A percentile compares a stretch with the other conserved stretches of the same genome.
These are phyloP conservation scores for Oligia fasciuncula DNA, from an alignment of 2,888 invertebrate genomes.

Conservation along the genomic window DNA sequence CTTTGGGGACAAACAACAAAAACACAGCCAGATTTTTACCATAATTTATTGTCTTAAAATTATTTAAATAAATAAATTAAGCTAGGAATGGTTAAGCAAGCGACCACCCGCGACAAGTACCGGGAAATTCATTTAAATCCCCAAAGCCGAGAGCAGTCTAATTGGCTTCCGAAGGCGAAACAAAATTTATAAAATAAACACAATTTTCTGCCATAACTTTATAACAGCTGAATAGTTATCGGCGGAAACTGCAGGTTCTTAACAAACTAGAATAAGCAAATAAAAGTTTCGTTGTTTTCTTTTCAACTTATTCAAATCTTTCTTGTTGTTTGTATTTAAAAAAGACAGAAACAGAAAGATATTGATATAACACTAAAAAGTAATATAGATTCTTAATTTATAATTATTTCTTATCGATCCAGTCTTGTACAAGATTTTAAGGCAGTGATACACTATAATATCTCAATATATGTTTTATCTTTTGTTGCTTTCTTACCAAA, in stretches of 20 bases:
- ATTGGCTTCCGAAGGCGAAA: constrained; percentile 68
- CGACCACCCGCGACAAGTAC: constrained; percentile 63
- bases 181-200: constrained; percentile 68
- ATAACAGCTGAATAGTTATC: constrained; percentile 60
- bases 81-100: constrained; percentile 59
- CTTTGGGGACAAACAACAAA: constrained; percentile 40
- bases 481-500: constrained; percentile 22
- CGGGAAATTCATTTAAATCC: constrained; percentile 69
- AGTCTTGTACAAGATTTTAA: constrained; percentile 61
- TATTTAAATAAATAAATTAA: constrained; percentile 74
- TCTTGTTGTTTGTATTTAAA: constrained; percentile 10
- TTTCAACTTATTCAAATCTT: constrained; percentile 22
- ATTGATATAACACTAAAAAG: constrained; percentile 8
- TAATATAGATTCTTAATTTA: constrained; percentile 24
- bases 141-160: constrained; percentile 64
- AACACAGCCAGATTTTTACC: constrained; percentile 44
- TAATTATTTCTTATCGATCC: constrained; percentile 50
- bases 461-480: constrained; percentile 33
- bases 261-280: constrained; percentile 56
- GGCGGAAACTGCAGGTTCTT: constrained; percentile 50
- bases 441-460: constrained; percentile 58
- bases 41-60: constrained; percentile 71
- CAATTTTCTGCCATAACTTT: constrained; percentile 59
- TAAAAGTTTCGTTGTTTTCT: constrained; percentile 37
- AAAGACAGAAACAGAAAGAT: constrained; percentile 22